Conservation (phyloP, 2,113 vertebrate species). For the Muntiacus muntjak region DNA sequence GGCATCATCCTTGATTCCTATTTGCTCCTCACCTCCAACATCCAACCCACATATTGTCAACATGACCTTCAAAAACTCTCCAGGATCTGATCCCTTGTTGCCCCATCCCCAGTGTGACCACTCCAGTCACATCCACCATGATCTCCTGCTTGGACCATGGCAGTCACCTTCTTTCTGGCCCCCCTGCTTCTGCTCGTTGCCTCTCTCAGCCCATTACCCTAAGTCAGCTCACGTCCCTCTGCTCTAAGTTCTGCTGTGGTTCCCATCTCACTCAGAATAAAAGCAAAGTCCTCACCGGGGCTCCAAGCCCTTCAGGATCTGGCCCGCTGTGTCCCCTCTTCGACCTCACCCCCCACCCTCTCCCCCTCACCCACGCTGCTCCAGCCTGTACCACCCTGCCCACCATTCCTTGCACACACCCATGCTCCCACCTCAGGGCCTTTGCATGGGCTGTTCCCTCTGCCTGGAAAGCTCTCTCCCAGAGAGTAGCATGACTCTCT, state of each 20-base stretch:
- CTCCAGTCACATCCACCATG: neutral
- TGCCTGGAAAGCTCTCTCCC: neutral
- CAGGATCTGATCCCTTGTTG: neutral
- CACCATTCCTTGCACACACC: neutral
- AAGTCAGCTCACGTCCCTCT: neutral
- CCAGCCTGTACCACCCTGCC: neutral
- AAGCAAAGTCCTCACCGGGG: neutral
- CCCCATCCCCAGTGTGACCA: neutral
- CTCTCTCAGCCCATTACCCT: neutral
- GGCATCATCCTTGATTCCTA: neutral
- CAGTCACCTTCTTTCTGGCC: neutral
- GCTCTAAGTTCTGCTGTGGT: neutral
- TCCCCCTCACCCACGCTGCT: neutral
- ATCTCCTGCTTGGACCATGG: neutral
- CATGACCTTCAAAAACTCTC: neutral
- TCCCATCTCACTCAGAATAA: neutral
- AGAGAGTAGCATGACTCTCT: neutral
- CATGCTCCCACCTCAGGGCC: neutral
- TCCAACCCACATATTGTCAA: neutral
- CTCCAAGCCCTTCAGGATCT: neutral
- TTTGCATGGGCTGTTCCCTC: neutral
- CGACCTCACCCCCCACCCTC: neutral
- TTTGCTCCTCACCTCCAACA: neutral
- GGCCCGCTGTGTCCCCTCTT: neutral
- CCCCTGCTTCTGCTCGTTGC: neutral